Percentiles rank a stretch among this genome's conserved stretches.
Conservation (phyloP, 1,140 invertebrate genomes). For the Elymnias hypermnestra region DNA sequence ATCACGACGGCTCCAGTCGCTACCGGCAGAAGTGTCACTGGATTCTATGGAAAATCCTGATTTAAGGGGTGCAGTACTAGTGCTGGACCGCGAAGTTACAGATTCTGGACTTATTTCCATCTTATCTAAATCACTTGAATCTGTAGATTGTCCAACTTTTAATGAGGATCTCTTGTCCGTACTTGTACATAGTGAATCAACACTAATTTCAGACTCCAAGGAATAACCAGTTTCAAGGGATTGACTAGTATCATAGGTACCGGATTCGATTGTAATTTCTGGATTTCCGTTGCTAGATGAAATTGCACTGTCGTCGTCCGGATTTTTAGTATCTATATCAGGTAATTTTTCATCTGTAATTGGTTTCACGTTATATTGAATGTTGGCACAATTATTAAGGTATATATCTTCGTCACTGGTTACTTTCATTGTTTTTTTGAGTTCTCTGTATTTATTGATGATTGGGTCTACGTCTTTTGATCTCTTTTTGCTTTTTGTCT, state of each 20-base stretch:
- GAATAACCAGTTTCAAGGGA: conserved; percentile 73
- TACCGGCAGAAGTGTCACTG: conserved; percentile 79
- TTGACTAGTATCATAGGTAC: conserved; percentile 67
- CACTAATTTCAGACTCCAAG: conserved; percentile 72
- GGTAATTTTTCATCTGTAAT: conserved; percentile 49
- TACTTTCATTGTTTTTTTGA: conserved; percentile 66
- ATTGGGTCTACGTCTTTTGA: conserved; percentile 68
- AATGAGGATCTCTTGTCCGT: conserved; percentile 71
- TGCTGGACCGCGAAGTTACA: conserved; percentile 66
- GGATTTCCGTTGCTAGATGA: conserved; percentile 72
- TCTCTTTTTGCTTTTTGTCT: conserved; percentile 67
- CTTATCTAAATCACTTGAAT: conserved; percentile 71
- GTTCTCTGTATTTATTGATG: conserved; percentile 67
- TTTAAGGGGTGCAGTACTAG: conserved; percentile 67
- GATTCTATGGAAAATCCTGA: conserved; percentile 79
- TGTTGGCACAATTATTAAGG: conserved; percentile 70
- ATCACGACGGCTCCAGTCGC: conserved; percentile 75
- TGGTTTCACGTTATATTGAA: conserved; percentile 62
- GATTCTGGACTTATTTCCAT: conserved; percentile 75
- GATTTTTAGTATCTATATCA: conserved; percentile 60
- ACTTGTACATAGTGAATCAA: conserved; percentile 68
- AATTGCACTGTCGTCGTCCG: conserved; percentile 69
- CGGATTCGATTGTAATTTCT: conserved; percentile 72
- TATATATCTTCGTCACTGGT: conserved; percentile 67
- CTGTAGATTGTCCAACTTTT: conserved; percentile 73